These are phyloP conservation scores for Salpingus planirostris DNA, from an alignment of 2,888 invertebrate genomes.

Conservation along the genomic window DNA sequence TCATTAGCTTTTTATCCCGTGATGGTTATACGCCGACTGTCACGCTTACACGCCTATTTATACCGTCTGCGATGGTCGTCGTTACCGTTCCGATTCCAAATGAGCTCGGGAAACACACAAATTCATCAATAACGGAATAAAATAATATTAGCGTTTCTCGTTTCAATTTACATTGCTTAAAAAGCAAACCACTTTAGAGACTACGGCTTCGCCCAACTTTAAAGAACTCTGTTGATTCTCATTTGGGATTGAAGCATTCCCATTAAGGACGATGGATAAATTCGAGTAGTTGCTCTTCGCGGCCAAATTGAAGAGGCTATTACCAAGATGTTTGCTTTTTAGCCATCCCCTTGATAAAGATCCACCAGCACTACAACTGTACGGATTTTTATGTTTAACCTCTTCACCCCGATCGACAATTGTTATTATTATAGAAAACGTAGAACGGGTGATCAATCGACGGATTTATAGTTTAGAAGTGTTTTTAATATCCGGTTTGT, in stretches of 20 bases:
- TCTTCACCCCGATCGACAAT: no score
- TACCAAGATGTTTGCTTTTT: constrained; percentile 15
- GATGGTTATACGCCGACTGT: no score
- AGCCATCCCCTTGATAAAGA: constrained; percentile 13
- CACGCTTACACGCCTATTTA: no score
- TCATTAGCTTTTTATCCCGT: no score
- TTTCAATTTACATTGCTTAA: constrained; percentile 14
- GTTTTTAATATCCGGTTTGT: no score
- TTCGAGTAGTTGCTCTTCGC: constrained; percentile 15
- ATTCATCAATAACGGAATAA: constrained; percentile 12
- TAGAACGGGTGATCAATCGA: no score
- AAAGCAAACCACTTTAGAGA: constrained; percentile 14
- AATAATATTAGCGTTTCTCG: constrained; percentile 13
- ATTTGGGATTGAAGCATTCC: constrained; percentile 16
- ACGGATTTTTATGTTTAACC: no score
- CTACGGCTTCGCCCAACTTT: constrained; percentile 13
- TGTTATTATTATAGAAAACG: no score
- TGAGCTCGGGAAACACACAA: constrained; percentile 5
- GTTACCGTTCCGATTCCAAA: constrained; percentile 2
- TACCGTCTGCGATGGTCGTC: no score
- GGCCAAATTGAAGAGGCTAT: constrained; percentile 16
- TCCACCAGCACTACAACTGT: no score
- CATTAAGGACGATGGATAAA: constrained; percentile 16
- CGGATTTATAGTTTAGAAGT: no score
- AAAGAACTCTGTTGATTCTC: constrained; percentile 16